Conservation (phyloP, 2,888 invertebrate genomes). For the Carabus problematicus region DNA sequence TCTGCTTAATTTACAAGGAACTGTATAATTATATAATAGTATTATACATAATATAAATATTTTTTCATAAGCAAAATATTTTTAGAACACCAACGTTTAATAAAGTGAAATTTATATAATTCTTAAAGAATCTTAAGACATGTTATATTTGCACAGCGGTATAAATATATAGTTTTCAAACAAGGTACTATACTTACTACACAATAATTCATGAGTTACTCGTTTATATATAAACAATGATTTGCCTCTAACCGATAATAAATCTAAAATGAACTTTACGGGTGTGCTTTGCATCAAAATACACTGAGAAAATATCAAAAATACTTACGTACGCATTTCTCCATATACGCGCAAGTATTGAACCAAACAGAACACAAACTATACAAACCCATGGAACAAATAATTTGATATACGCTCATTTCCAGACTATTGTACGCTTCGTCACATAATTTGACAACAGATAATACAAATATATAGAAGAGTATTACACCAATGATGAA, state of each 20-base stretch:
- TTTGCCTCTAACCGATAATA: neutral
- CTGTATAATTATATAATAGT: too few species aligned
- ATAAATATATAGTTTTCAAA: constrained; percentile 5
- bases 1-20: too few species aligned
- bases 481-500: constrained; percentile 40
- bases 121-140: neutral
- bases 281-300: constrained; percentile 7
- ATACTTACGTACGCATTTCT: neutral
- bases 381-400: constrained; percentile 33
- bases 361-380: too few species aligned
- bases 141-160: constrained; percentile 8
- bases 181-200: constrained; percentile 5
- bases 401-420: constrained; percentile 23
- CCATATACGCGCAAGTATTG: too few species aligned
- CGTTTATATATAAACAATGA: constrained; percentile 9
- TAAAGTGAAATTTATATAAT: constrained; percentile 12
- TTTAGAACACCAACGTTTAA: constrained; percentile 28
- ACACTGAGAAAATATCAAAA: neutral
- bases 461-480: constrained; percentile 41
- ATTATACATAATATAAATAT: too few species aligned
- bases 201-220: constrained; percentile 6
- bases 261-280: neutral
- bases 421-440: constrained; percentile 31
- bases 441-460: constrained; percentile 39
- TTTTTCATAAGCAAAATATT: too few species aligned